Percentiles rank a stretch among this genome's conserved stretches.
phyloP scores from a whole-genome alignment of 2,888 invertebrate genomes.

The Automeris io region DNA sequence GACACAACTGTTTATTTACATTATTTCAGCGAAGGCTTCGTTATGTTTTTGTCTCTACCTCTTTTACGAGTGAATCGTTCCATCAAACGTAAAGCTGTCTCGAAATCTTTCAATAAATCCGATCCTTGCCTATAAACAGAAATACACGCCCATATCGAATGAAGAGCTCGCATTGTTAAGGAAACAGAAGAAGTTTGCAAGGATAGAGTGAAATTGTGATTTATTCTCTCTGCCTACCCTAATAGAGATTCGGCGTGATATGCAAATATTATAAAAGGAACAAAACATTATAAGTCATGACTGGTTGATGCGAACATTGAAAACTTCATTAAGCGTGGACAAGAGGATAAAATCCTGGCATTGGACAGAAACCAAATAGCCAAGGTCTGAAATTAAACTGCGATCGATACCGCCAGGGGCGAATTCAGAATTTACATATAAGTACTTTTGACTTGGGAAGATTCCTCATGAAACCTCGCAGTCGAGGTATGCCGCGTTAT shows the following conservation, averaged over 20 bases:
- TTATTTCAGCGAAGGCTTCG: constrained; percentile 19
- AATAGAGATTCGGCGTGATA: no score
- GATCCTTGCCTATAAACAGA: no score
- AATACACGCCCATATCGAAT: no score
- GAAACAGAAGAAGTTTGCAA: no score
- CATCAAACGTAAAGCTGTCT: background rate
- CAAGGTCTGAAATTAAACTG: constrained; percentile 5
- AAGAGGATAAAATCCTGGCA: constrained; percentile 5
- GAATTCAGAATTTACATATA: background rate
- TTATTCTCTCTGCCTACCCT: no score
- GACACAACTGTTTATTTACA: constrained; percentile 23
- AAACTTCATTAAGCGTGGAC: constrained; percentile 5
- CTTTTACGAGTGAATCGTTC: background rate
- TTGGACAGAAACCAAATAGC: constrained; percentile 5
- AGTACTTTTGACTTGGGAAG: background rate
- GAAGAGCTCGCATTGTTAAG: no score
- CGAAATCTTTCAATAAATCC: no score
- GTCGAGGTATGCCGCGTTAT: no score
- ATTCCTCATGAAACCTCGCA: no score
- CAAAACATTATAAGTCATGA: background rate
- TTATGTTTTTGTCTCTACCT: background rate
- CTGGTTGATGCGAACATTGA: constrained; percentile 1
- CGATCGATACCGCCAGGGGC: background rate
- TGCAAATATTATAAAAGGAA: background rate
- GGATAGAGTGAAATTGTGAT: no score